Evolutionary conservation across 2,113 vertebrate species (phyloP), one percentile per base, ranked within the genome.

Genomic region (Cheirogaleus medius): DNA sequence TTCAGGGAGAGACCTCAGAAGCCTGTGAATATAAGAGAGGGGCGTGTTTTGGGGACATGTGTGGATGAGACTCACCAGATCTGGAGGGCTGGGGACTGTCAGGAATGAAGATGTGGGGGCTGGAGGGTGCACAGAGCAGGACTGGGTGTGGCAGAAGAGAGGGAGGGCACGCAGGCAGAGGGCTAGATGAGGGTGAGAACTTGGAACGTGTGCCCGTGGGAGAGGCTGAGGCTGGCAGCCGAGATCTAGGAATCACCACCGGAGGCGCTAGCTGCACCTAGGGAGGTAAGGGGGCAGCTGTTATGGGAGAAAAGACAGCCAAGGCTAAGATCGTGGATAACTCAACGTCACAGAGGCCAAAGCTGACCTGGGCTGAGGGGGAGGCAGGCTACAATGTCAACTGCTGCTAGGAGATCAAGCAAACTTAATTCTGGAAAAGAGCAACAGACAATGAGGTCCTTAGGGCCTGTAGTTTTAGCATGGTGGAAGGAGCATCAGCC

Each of bases 121-220:
- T n/a, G 44, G 5, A 32, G 29, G 25, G 60, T 63, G 60, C 60
- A 63, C 9, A 25, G 21, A n/a, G 32, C 27, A 49, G 69, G 42
- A 8, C 63, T 29, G 18, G 23, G 7, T 37, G 44, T 11, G 32
- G 66, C 0, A 12, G 47, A 10, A 1, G 34, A n/a, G 60, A 68
- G 5, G 2, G 4, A 8, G 13, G 47, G 5, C 44, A 6, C 3
- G 0, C 14, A n/a, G 20, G 29, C 1, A 0, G 49, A 44, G 5
- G 44, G 32, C 14, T 3, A 0, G 9, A 1, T 2, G 3, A 14
- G 18, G 6, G 8, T 2, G 8, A 82, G 34, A 66, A 39, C 32
- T 11, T 1, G 39, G 80, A 47, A 58, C 29, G 7, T 10, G 12
- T 3, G 5, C 8, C 32, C 54, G 5, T 7, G 39, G 74, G 6